Percentiles rank a stretch among this genome's conserved stretches.
These are phyloP conservation scores for Callipepla squamata DNA, from an alignment of 2,113 vertebrate genomes.

Conservation along the genomic window DNA sequence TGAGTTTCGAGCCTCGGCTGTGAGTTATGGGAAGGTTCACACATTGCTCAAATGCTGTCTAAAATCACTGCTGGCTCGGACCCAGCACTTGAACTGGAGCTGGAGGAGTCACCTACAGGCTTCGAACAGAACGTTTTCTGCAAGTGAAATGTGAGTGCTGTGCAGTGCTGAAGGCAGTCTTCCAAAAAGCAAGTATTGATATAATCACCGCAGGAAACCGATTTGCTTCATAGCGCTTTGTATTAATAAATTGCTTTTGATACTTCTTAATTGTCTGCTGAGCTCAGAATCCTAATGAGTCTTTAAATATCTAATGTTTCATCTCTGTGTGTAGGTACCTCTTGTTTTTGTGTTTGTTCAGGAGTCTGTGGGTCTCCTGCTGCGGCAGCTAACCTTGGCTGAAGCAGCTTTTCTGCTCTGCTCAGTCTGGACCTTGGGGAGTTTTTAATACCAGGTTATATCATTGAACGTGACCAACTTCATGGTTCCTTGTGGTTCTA, in stretches of 20 bases:
- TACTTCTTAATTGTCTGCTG: slow-evolving; percentile 13
- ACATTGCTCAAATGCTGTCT: not conserved
- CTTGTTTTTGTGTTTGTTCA: not conserved
- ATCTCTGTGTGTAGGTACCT: not conserved
- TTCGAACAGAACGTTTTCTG: not conserved
- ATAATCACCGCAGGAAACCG: not conserved
- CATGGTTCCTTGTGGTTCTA: not conserved
- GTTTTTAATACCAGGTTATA: not conserved
- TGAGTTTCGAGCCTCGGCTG: not conserved
- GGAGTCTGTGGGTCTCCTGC: not conserved
- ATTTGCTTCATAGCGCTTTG: not conserved
- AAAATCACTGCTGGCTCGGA: not conserved
- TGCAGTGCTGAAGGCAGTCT: not conserved
- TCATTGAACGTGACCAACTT: not conserved
- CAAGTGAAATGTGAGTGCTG: not conserved
- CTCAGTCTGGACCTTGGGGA: not conserved
- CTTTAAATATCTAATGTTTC: not conserved
- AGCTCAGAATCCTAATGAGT: not conserved
- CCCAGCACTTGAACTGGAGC: not conserved
- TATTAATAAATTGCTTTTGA: slow-evolving; percentile 50
- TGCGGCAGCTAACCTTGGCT: not conserved
- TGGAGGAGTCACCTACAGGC: not conserved
- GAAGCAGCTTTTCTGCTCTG: not conserved
- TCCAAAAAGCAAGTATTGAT: not conserved
- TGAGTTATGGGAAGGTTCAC: not conserved